Conservation (phyloP, 2,888 invertebrate genomes). For the Ormyrus labotus region DNA sequence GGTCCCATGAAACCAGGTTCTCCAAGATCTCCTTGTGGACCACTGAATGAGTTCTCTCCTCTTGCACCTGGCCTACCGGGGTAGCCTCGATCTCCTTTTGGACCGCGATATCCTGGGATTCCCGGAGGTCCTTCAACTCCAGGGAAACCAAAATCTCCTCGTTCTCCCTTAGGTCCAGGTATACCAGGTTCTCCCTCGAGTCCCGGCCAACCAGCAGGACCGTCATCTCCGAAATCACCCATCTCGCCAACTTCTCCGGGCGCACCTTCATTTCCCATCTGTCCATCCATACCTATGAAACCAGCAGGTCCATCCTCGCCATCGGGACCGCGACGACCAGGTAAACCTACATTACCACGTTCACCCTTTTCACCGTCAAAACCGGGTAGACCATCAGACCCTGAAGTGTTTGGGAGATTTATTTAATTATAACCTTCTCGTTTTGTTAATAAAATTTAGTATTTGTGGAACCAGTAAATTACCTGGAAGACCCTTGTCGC, state of each 20-base stretch:
- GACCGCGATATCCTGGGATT: slow-evolving; percentile 81
- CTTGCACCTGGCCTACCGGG: slow-evolving; percentile 81
- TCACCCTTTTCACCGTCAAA: slow-evolving; percentile 71
- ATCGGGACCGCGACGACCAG: slow-evolving; percentile 76
- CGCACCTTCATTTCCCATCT: slow-evolving; percentile 79
- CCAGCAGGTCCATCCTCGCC: slow-evolving; percentile 74
- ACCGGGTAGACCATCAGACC: slow-evolving; percentile 73
- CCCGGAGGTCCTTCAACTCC: slow-evolving; percentile 82
- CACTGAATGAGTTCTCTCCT: slow-evolving; percentile 82
- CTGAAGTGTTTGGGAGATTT: slow-evolving; percentile 60
- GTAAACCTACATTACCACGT: slow-evolving; percentile 77
- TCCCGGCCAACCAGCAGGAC: slow-evolving; percentile 78
- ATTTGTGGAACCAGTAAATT: slow-evolving; percentile 13
- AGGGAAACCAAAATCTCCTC: slow-evolving; percentile 82
- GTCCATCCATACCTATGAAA: slow-evolving; percentile 72
- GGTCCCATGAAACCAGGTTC: slow-evolving; percentile 83
- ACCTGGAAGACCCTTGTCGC: slow-evolving; percentile 69
- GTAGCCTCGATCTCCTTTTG: slow-evolving; percentile 78
- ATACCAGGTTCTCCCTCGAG: slow-evolving; percentile 76
- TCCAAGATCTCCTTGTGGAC: slow-evolving; percentile 82
- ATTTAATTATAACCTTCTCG: too few species aligned
- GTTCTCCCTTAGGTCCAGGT: slow-evolving; percentile 86
- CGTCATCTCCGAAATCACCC: slow-evolving; percentile 81
- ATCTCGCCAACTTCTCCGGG: slow-evolving; percentile 77
- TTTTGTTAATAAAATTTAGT: background rate